phyloP scores from a whole-genome alignment of 2,797 vertebrate species.

The Amblyopsis hoosieri region DNA sequence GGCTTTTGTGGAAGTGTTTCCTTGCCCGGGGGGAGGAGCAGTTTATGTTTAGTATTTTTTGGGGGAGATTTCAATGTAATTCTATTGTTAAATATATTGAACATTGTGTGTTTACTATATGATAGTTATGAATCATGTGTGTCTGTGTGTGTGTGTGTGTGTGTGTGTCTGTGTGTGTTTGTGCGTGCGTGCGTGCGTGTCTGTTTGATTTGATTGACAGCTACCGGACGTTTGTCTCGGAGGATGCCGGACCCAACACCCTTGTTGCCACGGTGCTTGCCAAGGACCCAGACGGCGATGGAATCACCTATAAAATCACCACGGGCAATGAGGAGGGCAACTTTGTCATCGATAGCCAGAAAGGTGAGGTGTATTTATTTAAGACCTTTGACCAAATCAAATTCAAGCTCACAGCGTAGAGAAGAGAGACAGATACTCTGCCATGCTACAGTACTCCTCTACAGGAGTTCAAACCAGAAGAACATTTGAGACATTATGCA shows the following conservation, averaged over 20 bases:
- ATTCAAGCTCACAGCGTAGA: no score
- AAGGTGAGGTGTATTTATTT: conserved; percentile 72
- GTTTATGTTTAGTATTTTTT: no score
- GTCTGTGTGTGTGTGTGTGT: background rate
- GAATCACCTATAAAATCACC: conserved; percentile 83
- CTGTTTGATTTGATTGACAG: conserved; percentile 62
- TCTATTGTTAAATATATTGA: no score
- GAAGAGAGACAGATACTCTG: no score
- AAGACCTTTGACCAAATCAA: no score
- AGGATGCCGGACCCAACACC: conserved; percentile 89
- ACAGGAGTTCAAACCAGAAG: no score
- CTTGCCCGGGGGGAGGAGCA: no score
- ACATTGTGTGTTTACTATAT: background rate
- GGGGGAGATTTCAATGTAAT: no score
- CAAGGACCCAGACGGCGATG: conserved; percentile 89
- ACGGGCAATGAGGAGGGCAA: conserved; percentile 87
- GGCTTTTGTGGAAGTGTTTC: no score
- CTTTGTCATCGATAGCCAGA: conserved; percentile 88
- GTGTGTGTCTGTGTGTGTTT: no score
- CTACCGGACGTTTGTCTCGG: conserved; percentile 89
- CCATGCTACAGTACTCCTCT: no score
- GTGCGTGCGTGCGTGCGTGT: background rate
- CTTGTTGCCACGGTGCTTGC: conserved; percentile 87
- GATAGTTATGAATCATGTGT: background rate
- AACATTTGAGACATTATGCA: no score